Base-by-base conservation (phyloP, 2,888 invertebrate genomes). In the Drosophila mercatorum region DNA sequence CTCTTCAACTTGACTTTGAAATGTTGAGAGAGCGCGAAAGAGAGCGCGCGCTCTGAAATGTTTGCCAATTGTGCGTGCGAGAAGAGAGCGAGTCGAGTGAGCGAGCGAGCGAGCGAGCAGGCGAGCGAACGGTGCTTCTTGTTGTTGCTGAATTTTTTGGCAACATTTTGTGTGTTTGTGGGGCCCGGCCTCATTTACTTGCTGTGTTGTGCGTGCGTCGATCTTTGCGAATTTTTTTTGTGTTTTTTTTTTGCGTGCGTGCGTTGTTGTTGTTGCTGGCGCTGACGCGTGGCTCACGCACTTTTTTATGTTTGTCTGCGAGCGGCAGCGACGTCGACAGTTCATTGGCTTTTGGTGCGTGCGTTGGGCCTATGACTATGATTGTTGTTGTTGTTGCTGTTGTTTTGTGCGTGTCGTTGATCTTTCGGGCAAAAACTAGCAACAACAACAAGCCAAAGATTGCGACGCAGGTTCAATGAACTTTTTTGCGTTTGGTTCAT, bases 1-100 rank as follows among this genome's bases (percentile, higher is more conserved):
- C 87, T 88, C 83, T 87, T 87, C 87, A 88, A 87, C 87, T 87
- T 87, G 87, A 87, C 87, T 87, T 87, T 88, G 88, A 26, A 83
- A 81, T 84, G 82, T 84, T 83, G 82, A 81, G 75, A 83, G 75
- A 81, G 78, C 67, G 63, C 56, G 28, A n/a, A 6, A 6, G 49
- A 34, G 22, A 52, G 52, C 22, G 49, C 56, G 36, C 22, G 51
- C 38, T 59, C 34, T 46, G 52, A 62, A 73, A 65, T 47, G 51
- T 67, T 71, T 66, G 77, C 73, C 11, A 36, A 70, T 63, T 63
- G 68, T 68, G 76, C 71, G 75, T 75, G 62, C 41, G 31, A 36
- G 28, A 28, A 28, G 28, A 28, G 28, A 28, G 28, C 28, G 46
- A 31, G 57, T 5, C 17, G 44, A 26, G 53, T 22, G 63, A 17